Conservation (phyloP, 2,888 invertebrate species). For the Endotricha flammealis region DNA sequence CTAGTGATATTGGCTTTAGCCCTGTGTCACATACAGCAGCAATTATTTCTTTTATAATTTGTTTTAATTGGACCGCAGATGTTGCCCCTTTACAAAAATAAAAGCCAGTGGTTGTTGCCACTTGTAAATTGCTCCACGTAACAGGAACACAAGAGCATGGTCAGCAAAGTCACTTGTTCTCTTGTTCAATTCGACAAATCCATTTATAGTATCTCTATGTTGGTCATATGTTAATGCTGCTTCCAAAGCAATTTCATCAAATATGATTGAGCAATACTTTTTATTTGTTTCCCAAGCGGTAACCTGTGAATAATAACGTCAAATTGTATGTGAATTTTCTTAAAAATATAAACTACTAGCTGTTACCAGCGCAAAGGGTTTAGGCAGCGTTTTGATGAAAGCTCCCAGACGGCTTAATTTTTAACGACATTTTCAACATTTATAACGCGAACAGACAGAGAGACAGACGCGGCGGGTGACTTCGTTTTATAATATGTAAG, state of each 20-base stretch:
- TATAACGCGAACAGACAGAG: too few species aligned
- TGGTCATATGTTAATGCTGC: neutral
- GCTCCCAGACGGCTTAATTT: too few species aligned
- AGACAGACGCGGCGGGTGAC: too few species aligned
- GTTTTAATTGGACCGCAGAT: constrained; percentile 11
- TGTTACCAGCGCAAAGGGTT: too few species aligned
- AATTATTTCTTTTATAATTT: constrained; percentile 12
- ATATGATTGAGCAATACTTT: neutral
- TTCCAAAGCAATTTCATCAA: neutral
- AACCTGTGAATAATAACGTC: neutral
- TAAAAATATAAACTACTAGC: too few species aligned
- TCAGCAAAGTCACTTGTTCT: neutral
- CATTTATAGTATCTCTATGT: neutral
- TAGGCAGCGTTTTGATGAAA: too few species aligned
- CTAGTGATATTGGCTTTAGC: constrained; percentile 16
- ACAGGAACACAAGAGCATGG: neutral
- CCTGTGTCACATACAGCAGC: constrained; percentile 12
- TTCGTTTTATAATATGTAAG: too few species aligned
- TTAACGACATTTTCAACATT: too few species aligned
- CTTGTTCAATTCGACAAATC: neutral
- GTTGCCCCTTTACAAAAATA: constrained; percentile 12
- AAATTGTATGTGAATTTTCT: too few species aligned
- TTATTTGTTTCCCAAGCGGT: neutral
- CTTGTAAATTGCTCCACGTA: constrained; percentile 6
- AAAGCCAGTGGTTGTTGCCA: constrained; percentile 11